These are phyloP conservation scores for Salmo trutta DNA, from an alignment of 2,797 vertebrate species.

Conservation along the genomic window DNA sequence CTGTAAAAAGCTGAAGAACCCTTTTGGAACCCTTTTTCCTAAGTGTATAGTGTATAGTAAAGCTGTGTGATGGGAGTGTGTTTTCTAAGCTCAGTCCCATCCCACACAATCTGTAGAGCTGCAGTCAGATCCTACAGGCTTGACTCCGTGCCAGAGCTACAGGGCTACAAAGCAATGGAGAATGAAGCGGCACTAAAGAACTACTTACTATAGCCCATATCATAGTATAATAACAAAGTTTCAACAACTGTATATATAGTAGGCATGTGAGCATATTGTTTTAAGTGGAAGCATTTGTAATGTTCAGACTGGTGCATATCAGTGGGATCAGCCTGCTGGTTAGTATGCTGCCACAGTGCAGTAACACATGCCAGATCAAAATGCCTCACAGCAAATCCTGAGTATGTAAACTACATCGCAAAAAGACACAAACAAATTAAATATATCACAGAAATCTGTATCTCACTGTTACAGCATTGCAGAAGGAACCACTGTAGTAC, in stretches of 20 bases:
- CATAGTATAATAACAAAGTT: too few relatives aligned
- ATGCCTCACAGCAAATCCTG: neutral
- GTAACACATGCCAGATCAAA: too few relatives aligned
- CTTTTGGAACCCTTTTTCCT: too few relatives aligned
- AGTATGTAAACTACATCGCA: neutral
- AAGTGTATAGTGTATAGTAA: neutral
- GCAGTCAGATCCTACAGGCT: conserved; percentile 57
- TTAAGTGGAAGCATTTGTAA: neutral
- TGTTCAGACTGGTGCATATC: neutral
- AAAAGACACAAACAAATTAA: neutral
- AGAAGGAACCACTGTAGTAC: conserved; percentile 14
- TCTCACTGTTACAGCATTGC: neutral
- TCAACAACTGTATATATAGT: too few relatives aligned
- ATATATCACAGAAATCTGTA: neutral
- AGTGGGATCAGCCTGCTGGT: neutral
- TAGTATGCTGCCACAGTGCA: neutral
- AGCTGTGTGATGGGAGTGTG: conserved; percentile 18
- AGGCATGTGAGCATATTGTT: neutral
- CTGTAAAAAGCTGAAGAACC: too few relatives aligned
- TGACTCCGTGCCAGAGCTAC: conserved; percentile 45
- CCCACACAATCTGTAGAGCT: conserved; percentile 60
- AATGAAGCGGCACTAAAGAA: neutral
- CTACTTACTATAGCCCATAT: too few relatives aligned
- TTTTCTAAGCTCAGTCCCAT: conserved; percentile 63
- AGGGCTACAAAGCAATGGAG: too few relatives aligned